phyloP scores from a whole-genome alignment of 1,140 invertebrate species.

The Drosophila nikananu region DNA sequence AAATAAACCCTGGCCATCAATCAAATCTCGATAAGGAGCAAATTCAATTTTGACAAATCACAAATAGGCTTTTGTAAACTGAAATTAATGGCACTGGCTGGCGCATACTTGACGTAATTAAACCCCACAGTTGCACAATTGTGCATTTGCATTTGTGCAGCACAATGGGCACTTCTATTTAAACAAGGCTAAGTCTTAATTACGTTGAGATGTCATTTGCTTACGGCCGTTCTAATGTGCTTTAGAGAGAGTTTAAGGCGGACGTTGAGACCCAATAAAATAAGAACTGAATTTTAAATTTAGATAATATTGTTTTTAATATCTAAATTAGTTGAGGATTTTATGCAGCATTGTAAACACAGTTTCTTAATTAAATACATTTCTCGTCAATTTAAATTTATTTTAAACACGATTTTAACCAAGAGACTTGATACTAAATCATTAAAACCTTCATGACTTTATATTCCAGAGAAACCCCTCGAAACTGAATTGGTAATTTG shows the following conservation, averaged over 20 bases:
- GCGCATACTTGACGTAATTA: slow-evolving; percentile 58
- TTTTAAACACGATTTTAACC: neutral
- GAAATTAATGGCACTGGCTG: slow-evolving; percentile 69
- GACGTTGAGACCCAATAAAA: neutral
- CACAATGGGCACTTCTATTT: slow-evolving; percentile 43
- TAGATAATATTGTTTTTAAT: neutral
- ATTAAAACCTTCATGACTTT: neutral
- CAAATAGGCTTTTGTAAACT: slow-evolving; percentile 79
- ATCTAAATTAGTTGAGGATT: neutral
- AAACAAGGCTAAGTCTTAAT: slow-evolving; percentile 62
- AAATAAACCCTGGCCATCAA: slow-evolving; percentile 57
- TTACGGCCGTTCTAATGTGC: slow-evolving; percentile 3
- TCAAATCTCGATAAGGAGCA: slow-evolving; percentile 75
- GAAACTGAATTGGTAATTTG: slow-evolving; percentile 30
- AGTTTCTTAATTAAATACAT: neutral
- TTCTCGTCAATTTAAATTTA: neutral
- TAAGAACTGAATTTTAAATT: neutral
- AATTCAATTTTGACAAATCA: slow-evolving; percentile 83
- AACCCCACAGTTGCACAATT: slow-evolving; percentile 37
- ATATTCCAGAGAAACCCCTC: neutral
- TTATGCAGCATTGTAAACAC: too few relatives aligned
- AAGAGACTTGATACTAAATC: neutral
- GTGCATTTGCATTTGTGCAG: slow-evolving; percentile 5
- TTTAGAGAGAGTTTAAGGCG: neutral
- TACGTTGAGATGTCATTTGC: slow-evolving; percentile 64